Evolutionary conservation across 2,797 vertebrate genomes (phyloP).

Genomic region (Sebastes nivosus): DNA sequence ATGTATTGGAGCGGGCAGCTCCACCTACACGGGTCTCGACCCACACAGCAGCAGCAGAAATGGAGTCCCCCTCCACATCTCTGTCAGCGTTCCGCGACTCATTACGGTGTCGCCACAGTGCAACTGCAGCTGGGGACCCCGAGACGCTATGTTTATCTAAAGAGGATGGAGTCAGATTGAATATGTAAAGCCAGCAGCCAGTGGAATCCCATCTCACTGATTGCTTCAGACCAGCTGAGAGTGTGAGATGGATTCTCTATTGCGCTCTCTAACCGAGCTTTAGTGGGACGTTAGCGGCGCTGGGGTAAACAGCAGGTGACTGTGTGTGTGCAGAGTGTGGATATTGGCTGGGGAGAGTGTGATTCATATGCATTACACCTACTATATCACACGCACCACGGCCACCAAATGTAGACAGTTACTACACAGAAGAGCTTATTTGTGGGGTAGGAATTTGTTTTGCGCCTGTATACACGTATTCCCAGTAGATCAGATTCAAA

Average conservation of each 20-base stretch:
- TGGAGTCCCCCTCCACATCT: not conserved
- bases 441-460: not conserved
- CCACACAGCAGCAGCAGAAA: slow-evolving; percentile 6
- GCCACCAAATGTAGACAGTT: not conserved
- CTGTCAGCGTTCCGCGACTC: slow-evolving; percentile 36
- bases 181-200: slow-evolving; percentile 68
- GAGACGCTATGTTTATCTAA: slow-evolving; percentile 62
- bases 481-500: not conserved
- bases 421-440: not conserved
- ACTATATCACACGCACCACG: not conserved
- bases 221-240: slow-evolving; percentile 71
- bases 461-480: not conserved
- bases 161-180: slow-evolving; percentile 65
- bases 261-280: slow-evolving; percentile 34
- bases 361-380: slow-evolving; percentile 51
- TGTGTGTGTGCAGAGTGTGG: slow-evolving; percentile 2
- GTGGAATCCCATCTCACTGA: slow-evolving; percentile 65
- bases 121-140: slow-evolving; percentile 45
- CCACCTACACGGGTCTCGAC: slow-evolving; percentile 12
- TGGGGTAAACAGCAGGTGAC: slow-evolving; percentile 43
- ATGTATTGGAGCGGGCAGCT: not conserved
- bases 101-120: slow-evolving; percentile 45
- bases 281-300: slow-evolving; percentile 6
- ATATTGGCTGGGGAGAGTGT: not conserved
- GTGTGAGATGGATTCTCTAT: slow-evolving; percentile 54